These are phyloP conservation scores for Botrylloides violaceus DNA, from an alignment of 23 tunicate species.

Conservation along the genomic window DNA sequence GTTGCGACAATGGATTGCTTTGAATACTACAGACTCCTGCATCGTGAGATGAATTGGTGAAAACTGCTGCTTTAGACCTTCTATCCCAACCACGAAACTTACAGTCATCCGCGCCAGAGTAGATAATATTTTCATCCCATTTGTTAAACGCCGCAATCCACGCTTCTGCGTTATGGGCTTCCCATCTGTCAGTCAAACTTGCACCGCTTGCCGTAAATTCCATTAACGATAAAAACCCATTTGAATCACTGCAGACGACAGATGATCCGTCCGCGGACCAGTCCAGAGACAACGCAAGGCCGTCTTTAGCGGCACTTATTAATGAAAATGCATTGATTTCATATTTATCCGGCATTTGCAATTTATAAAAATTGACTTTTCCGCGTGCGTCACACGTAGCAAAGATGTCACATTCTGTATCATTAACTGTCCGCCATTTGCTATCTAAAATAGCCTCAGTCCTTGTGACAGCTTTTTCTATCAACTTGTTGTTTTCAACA, in stretches of 20 bases:
- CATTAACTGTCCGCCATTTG: conserved; percentile 42
- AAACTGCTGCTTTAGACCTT: conserved; percentile 19
- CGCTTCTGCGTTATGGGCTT: conserved; percentile 66
- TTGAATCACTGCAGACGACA: conserved; percentile 47
- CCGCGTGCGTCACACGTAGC: conserved; percentile 60
- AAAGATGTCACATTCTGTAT: conserved; percentile 22
- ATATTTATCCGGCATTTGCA: background rate
- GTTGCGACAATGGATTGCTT: conserved; percentile 26
- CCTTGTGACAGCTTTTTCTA: background rate
- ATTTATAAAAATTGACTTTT: conserved; percentile 17
- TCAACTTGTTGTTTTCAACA: background rate
- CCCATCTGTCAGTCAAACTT: conserved; percentile 3
- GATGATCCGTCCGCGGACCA: conserved; percentile 29
- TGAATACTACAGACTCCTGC: conserved; percentile 93
- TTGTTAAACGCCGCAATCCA: conserved; percentile 52
- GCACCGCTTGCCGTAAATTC: background rate
- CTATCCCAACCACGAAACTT: conserved; percentile 67
- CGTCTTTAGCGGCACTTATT: background rate
- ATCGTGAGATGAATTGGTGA: conserved; percentile 51
- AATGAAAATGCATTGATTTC: background rate
- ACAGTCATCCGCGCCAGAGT: conserved; percentile 88
- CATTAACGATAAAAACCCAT: conserved; percentile 30
- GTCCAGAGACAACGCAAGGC: conserved; percentile 59
- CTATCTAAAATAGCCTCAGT: conserved; percentile 60
- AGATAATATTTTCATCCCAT: conserved; percentile 29